Evolutionary conservation across 2,888 invertebrate genomes (phyloP), one percentile per base, ranked within the genome.

Genomic region (Tryphoninae sp.): DNA sequence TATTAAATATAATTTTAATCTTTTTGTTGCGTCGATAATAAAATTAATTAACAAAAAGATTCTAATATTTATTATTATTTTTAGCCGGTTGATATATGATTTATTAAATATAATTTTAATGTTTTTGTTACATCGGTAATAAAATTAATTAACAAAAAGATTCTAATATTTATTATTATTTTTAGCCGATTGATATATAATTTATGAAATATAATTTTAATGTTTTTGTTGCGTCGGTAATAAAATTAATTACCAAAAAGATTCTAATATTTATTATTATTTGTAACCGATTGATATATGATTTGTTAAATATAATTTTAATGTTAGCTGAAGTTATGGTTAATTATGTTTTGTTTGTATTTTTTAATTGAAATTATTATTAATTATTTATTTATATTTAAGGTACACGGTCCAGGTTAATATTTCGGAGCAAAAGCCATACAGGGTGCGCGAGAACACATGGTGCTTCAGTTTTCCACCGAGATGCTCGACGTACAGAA

Each of bases 381-480:
- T 23, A 9, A 78, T 22, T 22, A 51, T 67, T 67, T 42, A 67
- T 19, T 13, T 59, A 19, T 49, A 72, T 91, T 92, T 59, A 92
- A 98, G 98, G 81, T 97, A 96, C 89, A 95, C 95, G 62, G 95
- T 95, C 45, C 95, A 96, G 42, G 95, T 97, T 69, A 94, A 94
- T 75, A 95, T 97, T 59, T 95, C 96, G 0, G 97, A 97, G 90
- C 94, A 95, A 89, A 95, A 97, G 90, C 96, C 97, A 0, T 97
- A 96, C 88, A 96, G 97, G 92, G 95, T 95, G 72, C 95, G 96
- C 73, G 96, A 95, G 80, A 95, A 95, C 87, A 95, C 95, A 4
- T 98, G 97, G 96, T 98, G 98, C 92, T 93, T 97, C 79, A 96
- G 95, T 89, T 93, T 98, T 69, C 97, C 97, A 23, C 97, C 97